Conservation (phyloP, 2,113 vertebrate genomes). For the Pungitius pungitius region DNA sequence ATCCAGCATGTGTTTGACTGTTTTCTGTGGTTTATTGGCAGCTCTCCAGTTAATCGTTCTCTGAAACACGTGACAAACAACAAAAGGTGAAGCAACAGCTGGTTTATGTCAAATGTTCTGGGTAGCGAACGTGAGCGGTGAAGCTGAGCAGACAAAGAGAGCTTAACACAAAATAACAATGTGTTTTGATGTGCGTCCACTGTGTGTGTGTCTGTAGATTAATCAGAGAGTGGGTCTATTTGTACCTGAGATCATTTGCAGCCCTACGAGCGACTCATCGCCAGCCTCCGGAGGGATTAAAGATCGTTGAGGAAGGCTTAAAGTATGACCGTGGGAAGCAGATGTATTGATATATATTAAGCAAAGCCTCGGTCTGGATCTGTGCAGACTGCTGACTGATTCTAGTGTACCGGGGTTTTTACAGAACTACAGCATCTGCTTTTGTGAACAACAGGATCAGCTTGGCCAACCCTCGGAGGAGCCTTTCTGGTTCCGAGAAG, state of each 20-base stretch:
- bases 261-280: neutral
- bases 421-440: neutral
- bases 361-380: constrained; percentile 5
- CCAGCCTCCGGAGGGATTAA: neutral
- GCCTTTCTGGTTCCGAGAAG: neutral
- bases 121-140: neutral
- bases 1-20: neutral
- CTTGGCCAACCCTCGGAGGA: neutral
- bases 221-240: constrained; percentile 10
- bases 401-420: neutral
- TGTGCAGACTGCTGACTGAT: neutral
- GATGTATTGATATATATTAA: neutral
- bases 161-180: neutral
- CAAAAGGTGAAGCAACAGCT: neutral
- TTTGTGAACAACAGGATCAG: neutral
- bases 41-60: neutral
- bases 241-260: neutral
- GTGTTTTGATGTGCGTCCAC: neutral
- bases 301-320: neutral
- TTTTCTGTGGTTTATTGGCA: neutral
- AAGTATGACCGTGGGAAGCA: neutral
- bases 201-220: neutral
- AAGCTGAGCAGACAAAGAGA: neutral
- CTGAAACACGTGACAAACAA: neutral
- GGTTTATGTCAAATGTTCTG: neutral